Conservation (phyloP, 2,888 invertebrate species). For the Bursaphelenchus okinawaensis region DNA sequence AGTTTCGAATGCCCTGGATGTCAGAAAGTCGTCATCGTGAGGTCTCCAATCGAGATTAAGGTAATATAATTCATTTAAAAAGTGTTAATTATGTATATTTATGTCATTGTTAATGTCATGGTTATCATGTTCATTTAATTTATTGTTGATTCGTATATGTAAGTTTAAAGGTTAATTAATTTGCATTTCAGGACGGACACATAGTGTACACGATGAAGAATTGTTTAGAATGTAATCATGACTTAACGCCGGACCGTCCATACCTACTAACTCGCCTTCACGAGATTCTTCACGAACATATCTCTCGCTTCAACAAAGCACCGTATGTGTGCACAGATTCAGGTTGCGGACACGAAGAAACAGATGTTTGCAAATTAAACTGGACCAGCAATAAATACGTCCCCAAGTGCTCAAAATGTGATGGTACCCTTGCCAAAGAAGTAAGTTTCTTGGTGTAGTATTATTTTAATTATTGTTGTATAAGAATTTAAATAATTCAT, state of each 20-base stretch:
- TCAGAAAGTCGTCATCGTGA: constrained; percentile 13
- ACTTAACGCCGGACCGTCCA: background rate
- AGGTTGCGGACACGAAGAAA: background rate
- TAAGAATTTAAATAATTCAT: no score
- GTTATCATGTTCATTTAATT: no score
- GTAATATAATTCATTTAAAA: background rate
- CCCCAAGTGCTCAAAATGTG: background rate
- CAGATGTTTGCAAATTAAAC: background rate
- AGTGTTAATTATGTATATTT: no score
- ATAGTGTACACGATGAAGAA: background rate
- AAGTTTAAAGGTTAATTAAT: no score
- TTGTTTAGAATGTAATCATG: background rate
- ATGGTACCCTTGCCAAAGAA: background rate
- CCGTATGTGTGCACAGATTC: background rate
- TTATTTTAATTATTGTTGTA: no score
- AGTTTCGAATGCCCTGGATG: constrained; percentile 23
- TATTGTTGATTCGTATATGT: no score
- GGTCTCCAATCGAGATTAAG: constrained; percentile 4
- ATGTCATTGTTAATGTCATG: no score
- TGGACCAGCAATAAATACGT: background rate
- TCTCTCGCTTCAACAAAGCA: background rate
- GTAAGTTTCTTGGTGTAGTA: no score
- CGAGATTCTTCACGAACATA: background rate
- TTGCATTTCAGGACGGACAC: background rate
- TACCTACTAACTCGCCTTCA: background rate